A percentile compares a stretch with the other conserved stretches of the same genome.
phyloP scores from a whole-genome alignment of 2,888 invertebrate genomes.

The Brachyopa scutellaris region DNA sequence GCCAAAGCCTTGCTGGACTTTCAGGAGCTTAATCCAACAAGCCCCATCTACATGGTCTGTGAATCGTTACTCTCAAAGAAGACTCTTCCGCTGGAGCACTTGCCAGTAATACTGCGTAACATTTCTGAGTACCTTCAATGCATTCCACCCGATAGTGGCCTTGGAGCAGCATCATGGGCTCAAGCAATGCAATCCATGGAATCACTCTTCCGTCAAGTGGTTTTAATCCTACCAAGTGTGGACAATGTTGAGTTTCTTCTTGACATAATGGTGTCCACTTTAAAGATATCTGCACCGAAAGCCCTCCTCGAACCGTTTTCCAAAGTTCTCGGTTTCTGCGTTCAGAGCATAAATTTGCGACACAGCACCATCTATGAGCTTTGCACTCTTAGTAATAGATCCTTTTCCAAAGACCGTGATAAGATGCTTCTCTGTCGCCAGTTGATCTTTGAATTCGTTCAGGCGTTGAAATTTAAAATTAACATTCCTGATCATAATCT shows the following conservation, averaged over 20 bases:
- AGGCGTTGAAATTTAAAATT: slow-evolving; percentile 97
- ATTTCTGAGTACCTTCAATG: slow-evolving; percentile 96
- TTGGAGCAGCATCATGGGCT: slow-evolving; percentile 89
- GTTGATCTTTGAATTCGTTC: slow-evolving; percentile 96
- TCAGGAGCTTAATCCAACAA: slow-evolving; percentile 96
- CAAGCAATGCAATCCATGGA: slow-evolving; percentile 94
- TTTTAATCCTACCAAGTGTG: slow-evolving; percentile 87
- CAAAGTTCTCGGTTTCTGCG: slow-evolving; percentile 95
- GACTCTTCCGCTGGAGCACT: slow-evolving; percentile 86
- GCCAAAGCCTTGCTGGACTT: slow-evolving; percentile 97
- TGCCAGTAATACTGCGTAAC: slow-evolving; percentile 93
- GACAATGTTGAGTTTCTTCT: slow-evolving; percentile 88
- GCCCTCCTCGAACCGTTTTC: slow-evolving; percentile 96
- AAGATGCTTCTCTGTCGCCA: slow-evolving; percentile 95
- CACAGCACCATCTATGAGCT: slow-evolving; percentile 92
- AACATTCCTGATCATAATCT: slow-evolving; percentile 97
- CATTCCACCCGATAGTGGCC: slow-evolving; percentile 90
- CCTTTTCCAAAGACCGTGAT: slow-evolving; percentile 95
- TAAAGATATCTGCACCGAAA: slow-evolving; percentile 89
- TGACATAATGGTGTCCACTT: slow-evolving; percentile 89
- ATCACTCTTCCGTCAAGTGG: slow-evolving; percentile 90
- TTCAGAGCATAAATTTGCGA: slow-evolving; percentile 93
- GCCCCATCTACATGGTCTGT: slow-evolving; percentile 93
- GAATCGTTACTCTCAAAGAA: slow-evolving; percentile 90
- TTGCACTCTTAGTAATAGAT: slow-evolving; percentile 94